phyloP scores from a whole-genome alignment of 1,140 invertebrate species.

The Bradynema listronoti region DNA sequence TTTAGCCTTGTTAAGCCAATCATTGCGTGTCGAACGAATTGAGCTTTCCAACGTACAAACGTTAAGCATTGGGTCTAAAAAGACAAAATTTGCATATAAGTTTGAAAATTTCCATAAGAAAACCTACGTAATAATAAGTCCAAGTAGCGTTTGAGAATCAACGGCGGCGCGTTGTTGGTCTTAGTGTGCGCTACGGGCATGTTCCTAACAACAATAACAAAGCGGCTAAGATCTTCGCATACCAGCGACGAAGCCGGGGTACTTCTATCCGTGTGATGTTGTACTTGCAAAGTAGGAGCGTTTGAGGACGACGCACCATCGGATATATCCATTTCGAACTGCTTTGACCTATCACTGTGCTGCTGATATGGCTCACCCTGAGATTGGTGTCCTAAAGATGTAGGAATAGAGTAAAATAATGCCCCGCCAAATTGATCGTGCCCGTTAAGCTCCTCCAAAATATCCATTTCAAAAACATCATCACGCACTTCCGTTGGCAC shows the following conservation, averaged over 20 bases:
- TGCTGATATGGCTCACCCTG: not conserved
- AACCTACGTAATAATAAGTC: constrained; percentile 22
- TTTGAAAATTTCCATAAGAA: constrained; percentile 4
- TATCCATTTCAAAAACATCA: constrained; percentile 19
- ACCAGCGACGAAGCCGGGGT: too few species aligned
- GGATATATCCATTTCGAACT: not conserved
- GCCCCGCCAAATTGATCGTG: too few species aligned
- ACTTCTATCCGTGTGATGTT: too few species aligned
- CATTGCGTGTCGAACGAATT: constrained; percentile 20
- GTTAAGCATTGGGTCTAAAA: constrained; percentile 19
- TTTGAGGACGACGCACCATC: too few species aligned
- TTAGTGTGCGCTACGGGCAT: too few species aligned
- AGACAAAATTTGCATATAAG: not conserved
- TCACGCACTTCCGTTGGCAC: constrained; percentile 20
- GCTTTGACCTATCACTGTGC: not conserved
- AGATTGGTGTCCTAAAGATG: too few species aligned
- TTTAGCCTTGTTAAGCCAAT: constrained; percentile 42
- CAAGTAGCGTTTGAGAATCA: constrained; percentile 22
- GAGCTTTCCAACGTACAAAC: constrained; percentile 23
- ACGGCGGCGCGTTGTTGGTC: constrained; percentile 5
- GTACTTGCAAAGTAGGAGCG: too few species aligned
- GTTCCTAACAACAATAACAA: constrained; percentile 22
- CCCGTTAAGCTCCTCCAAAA: too few species aligned
- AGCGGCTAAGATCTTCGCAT: not conserved
- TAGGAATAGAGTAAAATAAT: too few species aligned